Evolutionary conservation across 2,888 invertebrate species (phyloP), one percentile per base, ranked within the genome.

Genomic region (Phorcus lineatus): DNA sequence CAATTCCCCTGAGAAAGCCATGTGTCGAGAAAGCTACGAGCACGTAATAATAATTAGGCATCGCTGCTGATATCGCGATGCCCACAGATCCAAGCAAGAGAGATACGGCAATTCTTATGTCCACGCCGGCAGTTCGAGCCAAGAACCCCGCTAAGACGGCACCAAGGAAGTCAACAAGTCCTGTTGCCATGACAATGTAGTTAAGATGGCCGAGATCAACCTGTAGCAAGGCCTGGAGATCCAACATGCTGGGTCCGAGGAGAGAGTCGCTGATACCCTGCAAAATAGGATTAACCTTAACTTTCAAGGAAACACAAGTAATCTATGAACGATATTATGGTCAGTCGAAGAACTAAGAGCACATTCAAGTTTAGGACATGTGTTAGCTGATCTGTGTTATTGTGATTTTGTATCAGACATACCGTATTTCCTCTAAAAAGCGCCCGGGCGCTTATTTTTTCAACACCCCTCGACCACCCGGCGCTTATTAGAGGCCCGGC

Each of bases 241-340:
- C 70, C 7, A 70, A 24, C 19, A 70, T 31, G 36, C 70, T 70
- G 7, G 70, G 70, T 19, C 70, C 70, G 13, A 70, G 36, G 70
- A 70, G 70, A n/a, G 36, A 70, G 40, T 70, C 70, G 19, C 70
- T 70, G n/a, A 40, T 36, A 13, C 70, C 70, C 70, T 70, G 70
- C 24, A 24, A 57, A 3, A 57, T 13, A 47, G 47, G 13, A 11
- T 47, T 47, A 47, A 47, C 6, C 13, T 47, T 13, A 47, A 36
- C 7, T 36, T n/a, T n/a, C n/a, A n/a, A 36, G 7, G 7, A 36
- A 36, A 36, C 36, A 36, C 36, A 36, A 36, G 3, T 36, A 6
- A 7, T 7, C 36, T 6, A 36, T 36, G 36, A 36, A 36, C 36
- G 36, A 36, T 7, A 36, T 36, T 7, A 36, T 4, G 2, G 36